Evolutionary conservation across 1,140 invertebrate species (phyloP).

Genomic region (Coelopa frigida): DNA sequence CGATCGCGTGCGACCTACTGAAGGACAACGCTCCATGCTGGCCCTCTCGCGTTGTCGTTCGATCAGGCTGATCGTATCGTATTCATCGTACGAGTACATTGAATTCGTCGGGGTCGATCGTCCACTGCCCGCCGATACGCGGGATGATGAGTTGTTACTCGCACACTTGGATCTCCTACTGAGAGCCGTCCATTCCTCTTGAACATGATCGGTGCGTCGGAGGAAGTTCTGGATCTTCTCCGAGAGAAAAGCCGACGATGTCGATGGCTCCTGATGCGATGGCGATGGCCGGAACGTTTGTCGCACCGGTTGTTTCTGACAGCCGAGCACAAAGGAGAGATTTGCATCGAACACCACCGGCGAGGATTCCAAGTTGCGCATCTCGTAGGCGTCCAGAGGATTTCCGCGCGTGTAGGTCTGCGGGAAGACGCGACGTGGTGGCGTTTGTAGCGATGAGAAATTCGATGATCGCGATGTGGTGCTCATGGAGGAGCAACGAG

Average conservation of each 20-base stretch:
- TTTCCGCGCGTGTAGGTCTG: constrained; percentile 50
- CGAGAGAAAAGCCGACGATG: constrained; percentile 65
- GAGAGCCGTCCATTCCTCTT: constrained; percentile 67
- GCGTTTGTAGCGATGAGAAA: constrained; percentile 29
- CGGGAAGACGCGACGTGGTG: constrained; percentile 57
- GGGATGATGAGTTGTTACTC: constrained; percentile 8
- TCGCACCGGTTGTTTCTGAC: constrained; percentile 58
- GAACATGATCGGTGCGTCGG: constrained; percentile 72
- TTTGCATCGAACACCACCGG: constrained; percentile 75
- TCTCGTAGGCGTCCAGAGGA: constrained; percentile 49
- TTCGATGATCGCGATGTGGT: constrained; percentile 2
- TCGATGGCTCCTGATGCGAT: constrained; percentile 63
- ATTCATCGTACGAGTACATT: constrained; percentile 25
- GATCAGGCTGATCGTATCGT: constrained; percentile 39
- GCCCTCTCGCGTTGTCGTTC: constrained; percentile 36
- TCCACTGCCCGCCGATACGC: constrained; percentile 29
- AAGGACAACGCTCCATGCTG: constrained; percentile 36
- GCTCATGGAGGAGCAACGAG: constrained; percentile 6
- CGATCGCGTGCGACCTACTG: constrained; percentile 58
- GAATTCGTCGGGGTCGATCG: constrained; percentile 31
- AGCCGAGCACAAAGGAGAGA: constrained; percentile 66
- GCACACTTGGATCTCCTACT: constrained; percentile 43
- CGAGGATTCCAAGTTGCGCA: constrained; percentile 58
- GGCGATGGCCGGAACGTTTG: constrained; percentile 62
- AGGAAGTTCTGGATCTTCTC: constrained; percentile 72